phyloP scores from a whole-genome alignment of 2,888 invertebrate genomes.

The Xestia rhomboidea region DNA sequence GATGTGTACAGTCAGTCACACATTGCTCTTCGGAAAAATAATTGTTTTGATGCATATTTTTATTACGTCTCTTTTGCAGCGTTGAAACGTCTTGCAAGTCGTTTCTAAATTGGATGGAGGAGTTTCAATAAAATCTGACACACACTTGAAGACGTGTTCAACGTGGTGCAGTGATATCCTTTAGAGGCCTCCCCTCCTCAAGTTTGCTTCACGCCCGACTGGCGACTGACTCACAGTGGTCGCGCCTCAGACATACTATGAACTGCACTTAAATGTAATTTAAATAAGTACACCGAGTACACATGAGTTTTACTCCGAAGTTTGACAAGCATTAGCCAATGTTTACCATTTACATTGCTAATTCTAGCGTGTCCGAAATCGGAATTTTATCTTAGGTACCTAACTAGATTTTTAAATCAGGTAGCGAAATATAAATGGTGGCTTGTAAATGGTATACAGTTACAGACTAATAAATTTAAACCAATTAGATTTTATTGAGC shows the following conservation, averaged over 20 bases:
- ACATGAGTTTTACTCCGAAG: conserved; percentile 39
- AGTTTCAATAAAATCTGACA: conserved; percentile 60
- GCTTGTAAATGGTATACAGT: background rate
- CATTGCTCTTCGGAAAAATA: background rate
- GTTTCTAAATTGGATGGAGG: conserved; percentile 50
- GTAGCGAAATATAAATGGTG: background rate
- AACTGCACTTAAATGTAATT: conserved; percentile 66
- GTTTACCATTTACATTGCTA: conserved; percentile 44
- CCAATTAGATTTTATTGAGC: background rate
- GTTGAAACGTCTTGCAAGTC: background rate
- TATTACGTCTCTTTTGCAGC: background rate
- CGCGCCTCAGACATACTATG: conserved; percentile 78
- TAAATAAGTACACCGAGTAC: conserved; percentile 67
- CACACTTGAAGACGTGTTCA: conserved; percentile 59
- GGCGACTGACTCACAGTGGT: conserved; percentile 82
- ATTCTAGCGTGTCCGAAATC: conserved; percentile 33
- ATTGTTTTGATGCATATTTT: background rate
- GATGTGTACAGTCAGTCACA: conserved; percentile 23
- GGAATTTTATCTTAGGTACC: conserved; percentile 5
- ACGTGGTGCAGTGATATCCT: conserved; percentile 77
- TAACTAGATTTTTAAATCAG: conserved; percentile 12
- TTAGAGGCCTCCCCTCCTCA: conserved; percentile 82
- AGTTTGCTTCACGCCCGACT: conserved; percentile 83
- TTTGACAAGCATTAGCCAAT: conserved; percentile 48
- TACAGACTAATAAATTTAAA: conserved; percentile 7